phyloP scores from a whole-genome alignment of 2,113 vertebrate genomes.

The Craseonycteris thonglongyai region DNA sequence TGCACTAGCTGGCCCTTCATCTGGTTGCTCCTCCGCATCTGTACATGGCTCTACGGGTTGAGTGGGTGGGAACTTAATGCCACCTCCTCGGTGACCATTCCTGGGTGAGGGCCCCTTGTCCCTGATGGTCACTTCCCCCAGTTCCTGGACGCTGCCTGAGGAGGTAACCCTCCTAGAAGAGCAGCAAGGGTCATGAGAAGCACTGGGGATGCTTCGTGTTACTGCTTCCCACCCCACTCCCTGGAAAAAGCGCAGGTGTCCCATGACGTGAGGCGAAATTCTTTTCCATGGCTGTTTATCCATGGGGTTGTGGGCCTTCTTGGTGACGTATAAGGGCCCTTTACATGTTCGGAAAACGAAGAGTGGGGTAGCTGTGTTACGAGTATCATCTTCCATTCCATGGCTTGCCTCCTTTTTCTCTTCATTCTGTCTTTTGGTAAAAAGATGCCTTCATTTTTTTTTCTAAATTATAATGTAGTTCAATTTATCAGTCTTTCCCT shows the following conservation, averaged over 20 bases:
- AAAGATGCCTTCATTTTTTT: neutral
- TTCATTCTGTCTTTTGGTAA: neutral
- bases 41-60: neutral
- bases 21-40: neutral
- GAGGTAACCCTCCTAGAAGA: neutral
- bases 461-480: neutral
- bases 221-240: neutral
- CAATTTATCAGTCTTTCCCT: neutral
- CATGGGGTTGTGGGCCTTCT: neutral
- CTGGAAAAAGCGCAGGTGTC: neutral
- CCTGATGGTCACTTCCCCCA: neutral
- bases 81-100: neutral
- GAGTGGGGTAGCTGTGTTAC: neutral
- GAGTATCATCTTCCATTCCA: neutral
- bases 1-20: neutral
- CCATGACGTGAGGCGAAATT: accelerated
- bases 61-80: neutral
- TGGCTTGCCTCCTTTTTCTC: neutral
- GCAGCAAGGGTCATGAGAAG: neutral
- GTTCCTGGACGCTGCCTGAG: too few relatives aligned
- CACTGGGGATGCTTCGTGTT: too few relatives aligned
- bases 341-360: neutral
- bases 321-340: neutral
- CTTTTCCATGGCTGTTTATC: neutral
- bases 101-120: neutral